phyloP scores from a whole-genome alignment of 2,797 vertebrate species.

The Protonibea diacanthus region DNA sequence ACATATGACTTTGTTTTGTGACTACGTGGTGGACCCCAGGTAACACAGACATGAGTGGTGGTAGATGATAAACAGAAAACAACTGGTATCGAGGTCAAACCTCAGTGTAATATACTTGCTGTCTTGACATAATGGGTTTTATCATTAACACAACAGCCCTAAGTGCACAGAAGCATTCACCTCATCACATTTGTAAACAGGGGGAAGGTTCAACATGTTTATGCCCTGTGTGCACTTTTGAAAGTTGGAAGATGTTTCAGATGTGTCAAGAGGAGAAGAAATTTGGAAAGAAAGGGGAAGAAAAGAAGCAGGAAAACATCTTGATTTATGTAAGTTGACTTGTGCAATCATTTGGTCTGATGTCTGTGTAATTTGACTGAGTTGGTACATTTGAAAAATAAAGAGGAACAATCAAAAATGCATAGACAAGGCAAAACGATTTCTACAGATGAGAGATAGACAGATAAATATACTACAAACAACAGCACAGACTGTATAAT shows the following conservation, averaged over 20 bases:
- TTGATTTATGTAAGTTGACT: slow-evolving; percentile 51
- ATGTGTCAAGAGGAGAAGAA: slow-evolving; percentile 21
- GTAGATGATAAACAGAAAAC: slow-evolving; percentile 80
- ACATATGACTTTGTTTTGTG: slow-evolving; percentile 10
- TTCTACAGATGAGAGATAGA: neutral
- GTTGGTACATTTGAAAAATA: slow-evolving; percentile 24
- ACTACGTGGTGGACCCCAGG: neutral
- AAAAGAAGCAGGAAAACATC: slow-evolving; percentile 13
- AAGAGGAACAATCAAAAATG: slow-evolving; percentile 37
- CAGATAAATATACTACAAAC: neutral
- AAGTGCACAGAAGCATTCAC: slow-evolving; percentile 53
- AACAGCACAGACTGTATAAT: too few relatives aligned
- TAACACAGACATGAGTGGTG: slow-evolving; percentile 30
- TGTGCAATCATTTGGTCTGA: slow-evolving; percentile 47
- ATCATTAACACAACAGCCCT: slow-evolving; percentile 75
- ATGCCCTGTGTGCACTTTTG: slow-evolving; percentile 44
- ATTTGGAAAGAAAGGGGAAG: slow-evolving; percentile 53
- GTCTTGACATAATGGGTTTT: slow-evolving; percentile 75
- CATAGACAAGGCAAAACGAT: neutral
- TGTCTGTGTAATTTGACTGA: slow-evolving; percentile 26
- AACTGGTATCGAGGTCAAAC: slow-evolving; percentile 57
- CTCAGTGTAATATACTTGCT: slow-evolving; percentile 66
- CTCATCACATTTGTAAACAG: slow-evolving; percentile 51
- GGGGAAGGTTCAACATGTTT: slow-evolving; percentile 61
- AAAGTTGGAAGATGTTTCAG: slow-evolving; percentile 54